phyloP scores from a whole-genome alignment of 2,113 vertebrate species.

The Melierax canorus region DNA sequence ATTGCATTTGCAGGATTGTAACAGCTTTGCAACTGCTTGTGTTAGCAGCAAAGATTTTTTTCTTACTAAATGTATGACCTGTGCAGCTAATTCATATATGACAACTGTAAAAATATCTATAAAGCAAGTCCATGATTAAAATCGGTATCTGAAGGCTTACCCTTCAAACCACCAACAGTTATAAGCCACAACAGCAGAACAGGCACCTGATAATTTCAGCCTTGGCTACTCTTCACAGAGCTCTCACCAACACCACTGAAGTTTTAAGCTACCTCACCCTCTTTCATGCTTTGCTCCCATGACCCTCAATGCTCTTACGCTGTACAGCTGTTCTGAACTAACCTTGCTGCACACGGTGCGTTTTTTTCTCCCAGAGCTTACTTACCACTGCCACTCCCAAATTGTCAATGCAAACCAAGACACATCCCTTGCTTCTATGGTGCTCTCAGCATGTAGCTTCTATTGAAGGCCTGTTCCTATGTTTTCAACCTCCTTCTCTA shows the following conservation, averaged over 20 bases:
- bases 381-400: neutral
- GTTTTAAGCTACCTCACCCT: neutral
- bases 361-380: neutral
- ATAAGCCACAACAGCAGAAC: neutral
- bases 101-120: neutral
- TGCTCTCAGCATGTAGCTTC: neutral
- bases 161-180: neutral
- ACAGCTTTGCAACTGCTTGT: neutral
- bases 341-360: neutral
- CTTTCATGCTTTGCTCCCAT: neutral
- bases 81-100: neutral
- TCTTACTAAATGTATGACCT: neutral
- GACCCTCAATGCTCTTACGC: neutral
- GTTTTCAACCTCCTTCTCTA: neutral
- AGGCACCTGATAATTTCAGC: neutral
- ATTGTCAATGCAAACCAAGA: neutral
- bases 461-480: neutral
- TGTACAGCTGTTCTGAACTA: neutral
- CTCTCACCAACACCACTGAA: fast-evolving
- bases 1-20: neutral
- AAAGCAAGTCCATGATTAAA: neutral
- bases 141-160: neutral
- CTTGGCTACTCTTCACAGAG: neutral
- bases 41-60: neutral
- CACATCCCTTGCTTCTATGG: neutral